These are phyloP conservation scores for Coracias cyanogaster DNA, from an alignment of 2,797 vertebrate species.

Conservation along the genomic window DNA sequence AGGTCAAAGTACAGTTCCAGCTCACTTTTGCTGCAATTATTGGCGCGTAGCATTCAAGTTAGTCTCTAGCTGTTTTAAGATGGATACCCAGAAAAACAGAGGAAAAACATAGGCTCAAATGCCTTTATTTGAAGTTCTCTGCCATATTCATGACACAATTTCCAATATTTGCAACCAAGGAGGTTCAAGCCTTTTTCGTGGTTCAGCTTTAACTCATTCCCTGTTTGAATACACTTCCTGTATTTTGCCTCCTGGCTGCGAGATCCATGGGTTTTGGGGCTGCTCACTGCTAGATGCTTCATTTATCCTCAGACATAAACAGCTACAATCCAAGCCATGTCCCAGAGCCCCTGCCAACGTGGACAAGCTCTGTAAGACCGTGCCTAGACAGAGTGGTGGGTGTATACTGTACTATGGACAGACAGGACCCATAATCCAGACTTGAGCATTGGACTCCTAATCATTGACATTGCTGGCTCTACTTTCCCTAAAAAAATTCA, in stretches of 20 bases:
- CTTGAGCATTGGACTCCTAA: fast-evolving
- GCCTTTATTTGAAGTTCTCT: not conserved
- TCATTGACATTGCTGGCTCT: fast-evolving
- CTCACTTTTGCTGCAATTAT: not conserved
- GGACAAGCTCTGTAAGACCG: not conserved
- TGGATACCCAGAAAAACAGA: not conserved
- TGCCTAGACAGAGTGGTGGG: fast-evolving
- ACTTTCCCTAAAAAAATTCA: not conserved
- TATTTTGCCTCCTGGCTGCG: not conserved
- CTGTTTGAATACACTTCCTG: not conserved
- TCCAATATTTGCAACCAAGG: not conserved
- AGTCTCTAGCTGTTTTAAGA: not conserved
- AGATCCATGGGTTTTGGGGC: not conserved
- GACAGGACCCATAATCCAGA: fast-evolving
- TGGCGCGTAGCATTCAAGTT: not conserved
- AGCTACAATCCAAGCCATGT: not conserved
- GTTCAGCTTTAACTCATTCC: not conserved
- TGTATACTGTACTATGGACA: too few species aligned
- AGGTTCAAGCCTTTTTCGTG: not conserved
- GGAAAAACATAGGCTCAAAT: not conserved
- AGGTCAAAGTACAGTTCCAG: not conserved
- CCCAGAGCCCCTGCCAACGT: fast-evolving
- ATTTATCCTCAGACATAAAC: not conserved
- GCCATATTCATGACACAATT: not conserved
- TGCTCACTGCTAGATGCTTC: not conserved